These are phyloP conservation scores for Rhingia rostrata DNA, from an alignment of 2,888 invertebrate species.

Conservation along the genomic window DNA sequence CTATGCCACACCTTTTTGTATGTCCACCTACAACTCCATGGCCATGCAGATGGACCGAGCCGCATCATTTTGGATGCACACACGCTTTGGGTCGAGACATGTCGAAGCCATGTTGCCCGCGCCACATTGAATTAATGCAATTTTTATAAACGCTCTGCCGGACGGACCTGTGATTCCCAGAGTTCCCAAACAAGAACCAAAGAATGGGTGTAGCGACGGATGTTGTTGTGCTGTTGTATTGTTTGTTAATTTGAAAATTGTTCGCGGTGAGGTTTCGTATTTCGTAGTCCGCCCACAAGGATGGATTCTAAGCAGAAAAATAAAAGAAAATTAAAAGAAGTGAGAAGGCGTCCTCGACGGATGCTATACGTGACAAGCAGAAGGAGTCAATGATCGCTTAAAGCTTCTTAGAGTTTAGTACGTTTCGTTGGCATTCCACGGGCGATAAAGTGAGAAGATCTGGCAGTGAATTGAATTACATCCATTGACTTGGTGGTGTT, in stretches of 20 bases:
- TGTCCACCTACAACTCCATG: slow-evolving; percentile 69
- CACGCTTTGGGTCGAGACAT: slow-evolving; percentile 28
- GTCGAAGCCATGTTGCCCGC: slow-evolving; percentile 48
- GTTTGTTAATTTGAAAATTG: slow-evolving; percentile 74
- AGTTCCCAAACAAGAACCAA: slow-evolving; percentile 11
- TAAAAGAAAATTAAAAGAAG: slow-evolving; percentile 28
- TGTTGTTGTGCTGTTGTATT: slow-evolving; percentile 58
- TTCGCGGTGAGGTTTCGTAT: slow-evolving; percentile 57
- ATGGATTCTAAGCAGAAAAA: slow-evolving; percentile 14
- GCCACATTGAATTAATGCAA: slow-evolving; percentile 62
- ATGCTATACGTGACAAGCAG: slow-evolving; percentile 54
- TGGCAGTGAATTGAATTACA: slow-evolving; percentile 15
- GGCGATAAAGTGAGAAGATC: not conserved
- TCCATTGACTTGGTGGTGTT: slow-evolving; percentile 12
- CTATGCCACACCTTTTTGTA: slow-evolving; percentile 66
- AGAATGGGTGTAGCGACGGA: slow-evolving; percentile 58
- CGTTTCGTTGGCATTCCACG: not conserved
- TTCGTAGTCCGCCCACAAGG: slow-evolving; percentile 62
- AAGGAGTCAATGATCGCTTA: slow-evolving; percentile 61
- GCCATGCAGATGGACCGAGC: slow-evolving; percentile 17
- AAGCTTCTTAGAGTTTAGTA: slow-evolving; percentile 34
- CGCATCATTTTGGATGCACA: slow-evolving; percentile 65
- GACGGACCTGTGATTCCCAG: not conserved
- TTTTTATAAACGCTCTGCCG: not conserved
- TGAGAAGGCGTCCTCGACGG: slow-evolving; percentile 60